Conservation (phyloP, 2,797 vertebrate species). For the Chloroceryle amazona region DNA sequence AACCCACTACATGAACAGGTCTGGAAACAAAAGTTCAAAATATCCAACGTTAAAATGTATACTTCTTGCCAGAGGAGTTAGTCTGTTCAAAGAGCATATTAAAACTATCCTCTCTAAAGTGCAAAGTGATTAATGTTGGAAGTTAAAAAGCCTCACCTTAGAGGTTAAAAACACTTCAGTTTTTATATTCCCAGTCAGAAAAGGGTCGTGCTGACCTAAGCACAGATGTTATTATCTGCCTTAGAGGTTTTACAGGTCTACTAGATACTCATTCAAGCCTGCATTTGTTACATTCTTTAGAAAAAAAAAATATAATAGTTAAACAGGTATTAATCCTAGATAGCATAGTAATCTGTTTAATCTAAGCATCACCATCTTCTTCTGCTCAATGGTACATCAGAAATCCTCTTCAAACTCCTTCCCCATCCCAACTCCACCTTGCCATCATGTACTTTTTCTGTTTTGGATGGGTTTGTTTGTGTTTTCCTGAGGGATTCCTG, state of each 20-base stretch:
- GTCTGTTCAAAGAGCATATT: neutral
- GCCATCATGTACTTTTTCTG: rapidly evolving
- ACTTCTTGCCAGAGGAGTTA: neutral
- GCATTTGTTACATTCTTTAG: neutral
- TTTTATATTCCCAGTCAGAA: neutral
- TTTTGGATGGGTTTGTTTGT: neutral
- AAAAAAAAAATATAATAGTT: neutral
- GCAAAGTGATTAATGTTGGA: neutral
- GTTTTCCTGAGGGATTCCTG: neutral
- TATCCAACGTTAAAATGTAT: neutral
- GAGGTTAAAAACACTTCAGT: neutral
- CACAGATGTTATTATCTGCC: neutral
- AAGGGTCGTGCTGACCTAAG: neutral
- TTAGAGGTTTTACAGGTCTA: neutral
- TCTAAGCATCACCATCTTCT: neutral
- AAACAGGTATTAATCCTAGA: neutral
- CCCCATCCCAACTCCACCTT: rapidly evolving
- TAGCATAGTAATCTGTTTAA: neutral
- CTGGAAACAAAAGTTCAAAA: conserved; percentile 75
- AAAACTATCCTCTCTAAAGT: neutral
- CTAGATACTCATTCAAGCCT: neutral
- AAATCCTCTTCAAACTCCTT: neutral
- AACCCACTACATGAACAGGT: conserved; percentile 91
- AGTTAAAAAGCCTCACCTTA: neutral
- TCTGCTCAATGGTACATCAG: neutral